Percentiles rank a stretch among this genome's conserved stretches.
Conservation (phyloP, 2,113 vertebrate species). For the Hyperoodon ampullatus region DNA sequence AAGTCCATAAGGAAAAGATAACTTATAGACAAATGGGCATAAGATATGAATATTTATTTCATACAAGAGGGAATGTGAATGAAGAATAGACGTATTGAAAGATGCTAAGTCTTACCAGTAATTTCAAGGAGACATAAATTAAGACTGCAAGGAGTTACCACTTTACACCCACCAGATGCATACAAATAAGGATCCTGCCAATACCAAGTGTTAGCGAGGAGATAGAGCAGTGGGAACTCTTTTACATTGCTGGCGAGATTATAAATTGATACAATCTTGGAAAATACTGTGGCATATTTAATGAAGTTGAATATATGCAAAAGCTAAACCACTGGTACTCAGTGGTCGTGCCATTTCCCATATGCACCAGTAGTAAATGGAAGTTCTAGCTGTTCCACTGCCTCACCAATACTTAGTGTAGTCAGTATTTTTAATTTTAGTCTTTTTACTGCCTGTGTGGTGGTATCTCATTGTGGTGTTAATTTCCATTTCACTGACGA, state of each 20-base stretch:
- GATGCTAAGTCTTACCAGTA: slow-evolving; percentile 13
- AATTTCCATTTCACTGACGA: neutral
- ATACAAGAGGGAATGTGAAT: neutral
- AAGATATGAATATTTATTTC: slow-evolving; percentile 57
- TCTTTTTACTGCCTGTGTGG: neutral
- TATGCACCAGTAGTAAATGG: neutral
- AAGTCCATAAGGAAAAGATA: slow-evolving; percentile 46
- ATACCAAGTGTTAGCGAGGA: neutral
- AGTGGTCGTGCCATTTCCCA: neutral
- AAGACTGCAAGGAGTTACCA: neutral
- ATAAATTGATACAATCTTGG: neutral
- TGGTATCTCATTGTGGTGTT: neutral
- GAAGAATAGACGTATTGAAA: slow-evolving; percentile 32
- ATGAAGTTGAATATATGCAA: neutral
- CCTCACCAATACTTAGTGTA: neutral
- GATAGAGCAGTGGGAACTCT: neutral
- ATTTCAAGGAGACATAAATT: slow-evolving; percentile 61
- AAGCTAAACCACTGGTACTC: neutral
- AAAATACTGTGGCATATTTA: neutral
- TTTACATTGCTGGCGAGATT: neutral
- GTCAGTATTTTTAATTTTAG: neutral
- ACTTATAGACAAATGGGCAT: neutral
- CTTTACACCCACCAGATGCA: neutral
- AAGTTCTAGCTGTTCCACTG: neutral
- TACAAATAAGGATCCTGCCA: slow-evolving; percentile 19